Evolutionary conservation across 1,140 invertebrate species (phyloP).

Genomic region (Archivesica marissinica): DNA sequence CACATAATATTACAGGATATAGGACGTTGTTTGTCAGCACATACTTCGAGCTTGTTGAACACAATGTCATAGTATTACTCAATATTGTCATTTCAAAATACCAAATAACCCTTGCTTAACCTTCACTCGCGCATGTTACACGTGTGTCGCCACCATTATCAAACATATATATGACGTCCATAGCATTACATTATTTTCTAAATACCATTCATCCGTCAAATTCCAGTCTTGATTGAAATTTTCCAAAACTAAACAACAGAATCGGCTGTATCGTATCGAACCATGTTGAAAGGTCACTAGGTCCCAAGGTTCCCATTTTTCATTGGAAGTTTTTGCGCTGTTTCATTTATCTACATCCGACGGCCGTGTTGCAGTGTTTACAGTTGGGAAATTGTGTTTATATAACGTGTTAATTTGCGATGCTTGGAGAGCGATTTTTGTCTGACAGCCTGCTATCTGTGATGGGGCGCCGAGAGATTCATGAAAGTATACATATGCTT

Average conservation of each 20-base stretch:
- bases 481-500: constrained; percentile 57
- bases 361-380: constrained; percentile 70
- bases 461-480: constrained; percentile 38
- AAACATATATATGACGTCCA: neutral
- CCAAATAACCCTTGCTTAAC: neutral
- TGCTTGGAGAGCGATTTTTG: constrained; percentile 58
- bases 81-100: neutral
- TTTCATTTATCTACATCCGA: constrained; percentile 64
- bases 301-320: constrained; percentile 39
- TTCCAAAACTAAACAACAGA: constrained; percentile 51
- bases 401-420: constrained; percentile 75
- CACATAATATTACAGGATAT: too few species aligned
- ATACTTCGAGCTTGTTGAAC: neutral
- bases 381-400: constrained; percentile 70
- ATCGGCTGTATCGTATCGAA: constrained; percentile 40
- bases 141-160: constrained; percentile 13
- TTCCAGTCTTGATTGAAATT: constrained; percentile 40
- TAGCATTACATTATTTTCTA: constrained; percentile 38
- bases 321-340: constrained; percentile 56
- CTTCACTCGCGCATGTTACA: neutral
- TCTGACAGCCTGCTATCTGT: constrained; percentile 59
- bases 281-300: constrained; percentile 2
- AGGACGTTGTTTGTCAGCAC: too few species aligned
- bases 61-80: neutral
- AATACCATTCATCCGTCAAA: constrained; percentile 35